Evolutionary conservation across 2,888 invertebrate species (phyloP), one percentile per base, ranked within the genome.

Genomic region (Stenotaenia linearis): DNA sequence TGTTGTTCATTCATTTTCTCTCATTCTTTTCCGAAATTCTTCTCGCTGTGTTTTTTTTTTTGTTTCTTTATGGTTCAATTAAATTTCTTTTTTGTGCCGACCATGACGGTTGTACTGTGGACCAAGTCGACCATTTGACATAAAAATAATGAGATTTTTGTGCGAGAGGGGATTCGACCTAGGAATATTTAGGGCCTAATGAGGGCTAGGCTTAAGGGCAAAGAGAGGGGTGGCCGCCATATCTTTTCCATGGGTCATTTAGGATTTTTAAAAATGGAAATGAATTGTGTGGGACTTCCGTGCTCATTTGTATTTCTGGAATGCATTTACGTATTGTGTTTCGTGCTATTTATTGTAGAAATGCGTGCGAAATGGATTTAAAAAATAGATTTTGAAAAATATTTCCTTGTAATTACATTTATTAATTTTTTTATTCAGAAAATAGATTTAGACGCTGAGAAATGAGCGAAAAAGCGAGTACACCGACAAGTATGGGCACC

Each of bases 121-220:
- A 28, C 61, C 61, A 25, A 61, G 61, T 61, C 61, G 61, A 61
- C 61, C 61, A 61, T 61, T 25, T 10, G 61, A 61, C 10, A 61
- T 25, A 15, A 61, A n/a, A 61, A 61, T 61, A 61, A 61, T 61
- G 61, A 61, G 61, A 61, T 61, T 61, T 61, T 61, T 25, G n/a
- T 45, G 6, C 21, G 12, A 28, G 23, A 25, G 61, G 25, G 61
- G 61, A 61, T 61, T 61, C 28, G 61, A 25, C 61, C 61, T 25
- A 25, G 25, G 61, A 61, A 61, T 61, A 61, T 61, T 61, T 61
- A 28, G 23, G 28, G 61, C 61, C 61, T 61, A 61, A 61, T 61
- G 61, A 61, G 61, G 61, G 61, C 61, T 61, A 61, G 61, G 61
- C 61, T 61, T 61, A 61, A 61, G 61, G 61, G 61, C 23, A 61